Evolutionary conservation across 2,113 vertebrate species (phyloP), one percentile per base, ranked within the genome.

Genomic region (Prolemur simus): DNA sequence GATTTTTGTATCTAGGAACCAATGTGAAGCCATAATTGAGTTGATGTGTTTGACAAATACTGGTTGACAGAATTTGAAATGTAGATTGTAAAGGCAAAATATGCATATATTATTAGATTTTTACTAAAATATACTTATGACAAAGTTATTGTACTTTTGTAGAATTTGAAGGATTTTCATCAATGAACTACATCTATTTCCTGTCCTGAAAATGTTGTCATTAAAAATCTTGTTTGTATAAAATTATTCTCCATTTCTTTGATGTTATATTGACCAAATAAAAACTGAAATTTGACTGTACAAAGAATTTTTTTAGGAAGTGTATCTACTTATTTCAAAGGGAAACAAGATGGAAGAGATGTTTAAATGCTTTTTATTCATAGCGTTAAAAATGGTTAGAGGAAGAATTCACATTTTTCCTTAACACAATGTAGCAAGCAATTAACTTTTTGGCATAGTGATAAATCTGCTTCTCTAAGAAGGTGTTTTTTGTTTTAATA

Each of bases 401-500:
- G 54, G 88, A 98, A 97, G 88, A 82, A 87, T 89, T 96, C 97
- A 95, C 85, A 74, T 96, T 63, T 82, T 95, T 94, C 91, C 85
- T 68, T 90, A 89, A 96, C 80, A 69, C 83, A 97, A 1, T 92
- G 54, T 97, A 98, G 96, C 91, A 94, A 96, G 83, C 88, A 97
- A 91, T 95, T 97, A 97, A 96, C 91, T 87, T 97, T 98, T 49
- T 97, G 96, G 96, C 64, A 78, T 97, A 92, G 94, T 97, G 98
- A 98, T 98, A 98, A 98, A 94, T 98, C 97, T 98, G 85, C 78
- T 91, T 95, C 96, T 86, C 92, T 97, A 97, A 94, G 92, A 97
- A 96, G 96, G 82, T 98, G 94, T 97, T 95, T 37, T 98, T 91
- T 98, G 42, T 98, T 98, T 97, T 98, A 98, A 96, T 97, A 97